Evolutionary conservation across 2,888 invertebrate genomes (phyloP).

Genomic region (Platycnemis pennipes): DNA sequence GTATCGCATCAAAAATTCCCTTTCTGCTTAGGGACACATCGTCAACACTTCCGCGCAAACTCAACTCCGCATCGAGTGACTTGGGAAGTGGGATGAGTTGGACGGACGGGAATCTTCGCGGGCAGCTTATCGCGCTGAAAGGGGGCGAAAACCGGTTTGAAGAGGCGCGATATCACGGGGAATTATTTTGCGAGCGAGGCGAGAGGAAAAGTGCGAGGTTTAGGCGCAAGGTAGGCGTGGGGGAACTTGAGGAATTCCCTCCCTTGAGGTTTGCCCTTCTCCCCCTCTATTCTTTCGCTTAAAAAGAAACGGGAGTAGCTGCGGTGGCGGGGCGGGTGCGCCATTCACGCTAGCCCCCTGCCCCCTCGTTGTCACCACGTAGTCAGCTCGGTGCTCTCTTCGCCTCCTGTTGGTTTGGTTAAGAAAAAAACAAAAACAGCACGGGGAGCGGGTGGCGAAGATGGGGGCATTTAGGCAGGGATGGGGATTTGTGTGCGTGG

Average conservation of each 20-base stretch:
- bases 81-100: background rate
- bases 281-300: no score
- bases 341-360: no score
- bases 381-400: background rate
- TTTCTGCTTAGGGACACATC: no score
- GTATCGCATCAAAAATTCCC: no score
- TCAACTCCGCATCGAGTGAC: background rate
- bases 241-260: background rate
- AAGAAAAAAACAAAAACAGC: background rate
- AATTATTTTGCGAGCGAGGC: background rate
- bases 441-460: background rate
- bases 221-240: background rate
- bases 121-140: background rate
- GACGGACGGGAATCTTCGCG: background rate
- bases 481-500: background rate
- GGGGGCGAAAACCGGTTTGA: background rate
- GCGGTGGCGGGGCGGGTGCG: no score
- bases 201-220: background rate
- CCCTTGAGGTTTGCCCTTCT: background rate
- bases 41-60: no score
- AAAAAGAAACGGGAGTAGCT: no score
- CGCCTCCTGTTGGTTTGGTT: background rate
- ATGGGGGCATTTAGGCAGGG: background rate
- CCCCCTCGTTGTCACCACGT: no score
- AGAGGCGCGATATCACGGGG: background rate